Conservation (phyloP, 2,113 vertebrate species). For the Vulpes lagopus region DNA sequence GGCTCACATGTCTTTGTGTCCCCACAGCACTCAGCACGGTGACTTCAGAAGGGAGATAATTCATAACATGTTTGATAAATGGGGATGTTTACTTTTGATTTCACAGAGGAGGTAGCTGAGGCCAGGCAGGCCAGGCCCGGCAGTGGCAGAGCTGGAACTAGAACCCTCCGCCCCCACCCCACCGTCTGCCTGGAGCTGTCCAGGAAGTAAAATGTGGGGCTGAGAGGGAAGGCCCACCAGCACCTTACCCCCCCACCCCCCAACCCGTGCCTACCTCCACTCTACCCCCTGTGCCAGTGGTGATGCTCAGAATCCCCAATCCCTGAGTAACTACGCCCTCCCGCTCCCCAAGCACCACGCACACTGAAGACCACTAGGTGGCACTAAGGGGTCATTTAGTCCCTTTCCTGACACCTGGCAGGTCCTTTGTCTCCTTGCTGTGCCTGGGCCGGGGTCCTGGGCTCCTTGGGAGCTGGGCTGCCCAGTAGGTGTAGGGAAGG, state of each 20-base stretch:
- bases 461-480: background rate
- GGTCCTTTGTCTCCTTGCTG: background rate
- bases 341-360: background rate
- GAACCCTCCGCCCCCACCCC: no score
- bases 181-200: background rate
- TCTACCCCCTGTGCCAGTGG: background rate
- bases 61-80: background rate
- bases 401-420: background rate
- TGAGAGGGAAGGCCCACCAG: background rate
- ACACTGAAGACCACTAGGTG: slow-evolving; percentile 11
- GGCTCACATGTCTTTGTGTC: background rate
- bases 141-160: background rate
- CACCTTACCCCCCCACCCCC: background rate
- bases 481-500: background rate
- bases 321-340: background rate
- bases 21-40: background rate
- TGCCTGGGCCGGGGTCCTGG: background rate
- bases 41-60: background rate
- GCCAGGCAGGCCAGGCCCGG: background rate
- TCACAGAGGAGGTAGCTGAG: background rate
- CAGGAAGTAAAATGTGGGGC: background rate
- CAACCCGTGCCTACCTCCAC: no score
- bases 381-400: background rate
- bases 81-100: background rate
- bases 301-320: background rate